These are phyloP conservation scores for Mythimna pallens DNA, from an alignment of 2,888 invertebrate genomes.

Conservation along the genomic window DNA sequence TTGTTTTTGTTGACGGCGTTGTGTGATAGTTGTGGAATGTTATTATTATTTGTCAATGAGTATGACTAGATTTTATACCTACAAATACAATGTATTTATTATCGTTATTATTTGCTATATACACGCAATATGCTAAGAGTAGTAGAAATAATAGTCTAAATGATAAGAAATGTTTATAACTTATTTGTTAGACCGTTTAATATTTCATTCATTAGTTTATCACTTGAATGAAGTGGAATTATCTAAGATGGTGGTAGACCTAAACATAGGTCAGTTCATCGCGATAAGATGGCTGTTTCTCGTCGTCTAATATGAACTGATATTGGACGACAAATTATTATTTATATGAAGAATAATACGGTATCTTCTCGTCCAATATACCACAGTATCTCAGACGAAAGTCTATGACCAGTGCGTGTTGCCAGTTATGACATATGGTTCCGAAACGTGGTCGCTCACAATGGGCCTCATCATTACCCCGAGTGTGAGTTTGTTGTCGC, in stretches of 20 bases:
- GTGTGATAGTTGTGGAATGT: too few relatives aligned
- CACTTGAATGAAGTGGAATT: not conserved
- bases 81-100: not conserved
- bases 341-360: too few relatives aligned
- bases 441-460: too few relatives aligned
- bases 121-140: not conserved
- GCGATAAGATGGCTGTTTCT: slow-evolving; percentile 1
- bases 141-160: slow-evolving; percentile 2
- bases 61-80: not conserved
- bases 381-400: too few relatives aligned
- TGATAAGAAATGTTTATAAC: slow-evolving; percentile 17
- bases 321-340: too few relatives aligned
- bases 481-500: too few relatives aligned
- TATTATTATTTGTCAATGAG: slow-evolving; percentile 11
- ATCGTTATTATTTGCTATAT: not conserved
- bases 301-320: too few relatives aligned
- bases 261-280: slow-evolving; percentile 4
- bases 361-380: too few relatives aligned
- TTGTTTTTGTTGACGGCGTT: too few relatives aligned
- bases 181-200: not conserved
- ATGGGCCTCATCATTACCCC: too few relatives aligned
- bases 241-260: not conserved
- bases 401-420: too few relatives aligned
- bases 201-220: slow-evolving; percentile 22
- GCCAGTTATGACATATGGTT: too few relatives aligned